Evolutionary conservation across 2,113 vertebrate genomes (phyloP), one percentile per base, ranked within the genome.

Genomic region (Amblyornis subalaris): DNA sequence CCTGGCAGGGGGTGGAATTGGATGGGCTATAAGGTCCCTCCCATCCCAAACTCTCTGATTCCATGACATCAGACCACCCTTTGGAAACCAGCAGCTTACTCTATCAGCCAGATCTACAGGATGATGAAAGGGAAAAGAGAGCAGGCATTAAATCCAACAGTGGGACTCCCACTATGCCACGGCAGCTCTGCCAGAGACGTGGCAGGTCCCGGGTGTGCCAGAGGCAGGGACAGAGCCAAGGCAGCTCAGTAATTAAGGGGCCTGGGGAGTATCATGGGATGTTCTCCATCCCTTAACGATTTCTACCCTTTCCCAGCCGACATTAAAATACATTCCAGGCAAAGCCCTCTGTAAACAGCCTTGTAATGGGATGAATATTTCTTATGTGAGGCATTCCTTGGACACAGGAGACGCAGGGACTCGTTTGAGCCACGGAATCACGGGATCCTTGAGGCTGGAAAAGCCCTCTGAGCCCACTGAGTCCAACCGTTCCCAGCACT

Each of bases 191-290:
- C 45, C 67, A 50, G 23, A 7, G 55, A 2, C 1, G 0, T 2
- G 48, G 50, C 62, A 45, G n/a, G 26, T 10, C 38, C 14, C 0
- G 0, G 1, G 12, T 0, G 18, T 16, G 74, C 26, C 81, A 23
- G 54, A 7, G 42, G 58, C 69, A 70, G 73, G 21, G 31, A 62
- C 57, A 35, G 26, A 72, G 85, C 62, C 60, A 60, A n/a, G 44
- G 69, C 60, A 75, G 33, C 29, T 15, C 35, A 5, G 83, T 1
- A 18, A 45, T 31, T 9, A 23, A 28, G 36, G 50, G 57, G 29
- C 29, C 77, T 6, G 29, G 25, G 2, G 5, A 88, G 23, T 15
- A 14, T 21, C 67, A 62, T 2, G 20, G 83, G 36, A 42, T 21
- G 33, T 45, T 79, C 53, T 55, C 17, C 65, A 9, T 9, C 72